phyloP scores from a whole-genome alignment of 2,888 invertebrate species.

The Hermaeophaga mercurialis region DNA sequence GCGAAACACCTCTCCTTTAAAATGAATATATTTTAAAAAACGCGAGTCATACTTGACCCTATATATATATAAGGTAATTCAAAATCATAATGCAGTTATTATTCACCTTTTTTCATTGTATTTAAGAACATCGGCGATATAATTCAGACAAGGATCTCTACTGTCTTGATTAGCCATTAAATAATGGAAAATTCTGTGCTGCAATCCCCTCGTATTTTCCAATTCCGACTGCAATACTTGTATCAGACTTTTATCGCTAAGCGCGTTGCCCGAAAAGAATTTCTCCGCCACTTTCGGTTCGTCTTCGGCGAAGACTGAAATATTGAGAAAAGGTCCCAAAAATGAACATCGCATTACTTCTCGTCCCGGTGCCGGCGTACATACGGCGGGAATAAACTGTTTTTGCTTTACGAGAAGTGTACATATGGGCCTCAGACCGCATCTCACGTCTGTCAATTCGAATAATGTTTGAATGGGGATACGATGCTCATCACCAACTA shows the following conservation, averaged over 20 bases:
- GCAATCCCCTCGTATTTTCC: slow-evolving; percentile 74
- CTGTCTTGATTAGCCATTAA: slow-evolving; percentile 82
- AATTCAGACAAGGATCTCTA: slow-evolving; percentile 78
- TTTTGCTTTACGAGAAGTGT: slow-evolving; percentile 61
- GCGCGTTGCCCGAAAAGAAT: slow-evolving; percentile 62
- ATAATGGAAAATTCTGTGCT: slow-evolving; percentile 83
- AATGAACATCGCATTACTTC: slow-evolving; percentile 86
- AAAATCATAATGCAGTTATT: no score
- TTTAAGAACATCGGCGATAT: slow-evolving; percentile 76
- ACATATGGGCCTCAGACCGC: slow-evolving; percentile 78
- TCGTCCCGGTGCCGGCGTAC: slow-evolving; percentile 79
- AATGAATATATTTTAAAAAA: no score
- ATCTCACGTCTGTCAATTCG: slow-evolving; percentile 81
- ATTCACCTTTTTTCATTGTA: slow-evolving; percentile 76
- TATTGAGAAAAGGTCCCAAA: slow-evolving; percentile 89
- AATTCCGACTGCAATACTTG: slow-evolving; percentile 78
- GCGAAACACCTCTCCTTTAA: no score
- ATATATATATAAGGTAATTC: no score
- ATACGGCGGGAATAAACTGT: slow-evolving; percentile 75
- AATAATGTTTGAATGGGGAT: slow-evolving; percentile 66
- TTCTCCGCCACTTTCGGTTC: slow-evolving; percentile 67
- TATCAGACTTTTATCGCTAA: slow-evolving; percentile 69
- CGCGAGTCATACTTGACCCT: no score
- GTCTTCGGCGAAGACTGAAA: slow-evolving; percentile 93
- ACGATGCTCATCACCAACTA: slow-evolving; percentile 70